Conservation (phyloP, 2,888 invertebrate genomes). For the Phaonia tiefii region DNA sequence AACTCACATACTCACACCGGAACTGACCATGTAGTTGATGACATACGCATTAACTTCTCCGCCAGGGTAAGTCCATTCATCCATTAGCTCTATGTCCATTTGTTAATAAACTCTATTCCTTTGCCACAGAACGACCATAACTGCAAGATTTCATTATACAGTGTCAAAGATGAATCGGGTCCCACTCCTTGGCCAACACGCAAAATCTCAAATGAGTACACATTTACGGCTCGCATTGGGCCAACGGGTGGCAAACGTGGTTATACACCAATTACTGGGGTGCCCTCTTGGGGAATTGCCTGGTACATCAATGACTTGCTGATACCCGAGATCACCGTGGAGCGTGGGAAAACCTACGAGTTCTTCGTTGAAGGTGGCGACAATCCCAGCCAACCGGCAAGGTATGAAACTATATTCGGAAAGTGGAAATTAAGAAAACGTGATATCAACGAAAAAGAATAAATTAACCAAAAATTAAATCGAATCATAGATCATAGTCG, state of each 20-base stretch:
- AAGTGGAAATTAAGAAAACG: too few species aligned
- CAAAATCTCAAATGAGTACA: constrained; percentile 83
- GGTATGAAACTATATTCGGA: constrained; percentile 78
- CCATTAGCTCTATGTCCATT: background rate
- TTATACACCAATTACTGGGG: constrained; percentile 90
- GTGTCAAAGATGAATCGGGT: constrained; percentile 83
- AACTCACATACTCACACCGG: constrained; percentile 87
- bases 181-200: constrained; percentile 87
- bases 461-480: background rate
- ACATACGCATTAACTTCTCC: constrained; percentile 90
- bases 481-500: too few species aligned
- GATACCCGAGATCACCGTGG: constrained; percentile 93
- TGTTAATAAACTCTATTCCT: background rate
- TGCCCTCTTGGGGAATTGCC: constrained; percentile 93
- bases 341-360: constrained; percentile 91
- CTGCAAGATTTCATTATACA: constrained; percentile 86
- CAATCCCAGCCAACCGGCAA: constrained; percentile 89
- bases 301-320: constrained; percentile 96
- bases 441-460: too few species aligned
- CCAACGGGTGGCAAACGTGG: constrained; percentile 91
- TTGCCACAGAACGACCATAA: constrained; percentile 84
- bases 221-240: constrained; percentile 89
- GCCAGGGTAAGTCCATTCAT: constrained; percentile 80
- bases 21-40: constrained; percentile 81
- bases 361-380: constrained; percentile 93